Evolutionary conservation across 2,888 invertebrate species (phyloP), one percentile per base, ranked within the genome.

Genomic region (Chloroclystis v-ata): DNA sequence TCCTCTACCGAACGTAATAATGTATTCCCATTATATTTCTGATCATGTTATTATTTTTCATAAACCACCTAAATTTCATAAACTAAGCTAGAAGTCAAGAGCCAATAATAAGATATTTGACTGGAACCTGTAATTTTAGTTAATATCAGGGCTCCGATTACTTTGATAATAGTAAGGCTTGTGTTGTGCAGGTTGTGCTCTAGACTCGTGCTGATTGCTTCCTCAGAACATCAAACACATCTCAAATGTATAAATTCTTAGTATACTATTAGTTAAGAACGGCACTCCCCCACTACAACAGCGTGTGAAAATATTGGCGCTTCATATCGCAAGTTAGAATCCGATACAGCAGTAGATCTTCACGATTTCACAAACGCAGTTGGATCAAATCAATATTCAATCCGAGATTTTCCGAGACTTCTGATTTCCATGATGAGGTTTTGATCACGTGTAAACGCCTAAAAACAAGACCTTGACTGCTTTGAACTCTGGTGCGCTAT

Each of bases 401-500:
- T 62, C 55, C 41, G 49, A 54, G 49, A 52, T 58, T 42, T n/a
- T 44, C 33, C 40, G 47, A 48, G 52, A 52, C 50, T 47, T 49
- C 55, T 39, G 52, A 64, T 67, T 62, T 60, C 58, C 62, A 65
- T 68, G 63, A 68, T 69, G 65, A 56, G 62, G 43, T 72, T 68
- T 69, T 70, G 65, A 75, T 72, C 52, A 55, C 49, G 12, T 49
- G 37, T 40, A 20, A 8, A 10, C 11, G 48, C 44, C 49, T 52
- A 41, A 45, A 56, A 58, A 59, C 54, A 24, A 46, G 35, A 47
- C 56, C 55, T 58, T 57, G 54, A 54, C 45, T 53, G 38, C 46
- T 49, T 53, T 38, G 42, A 50, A 50, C 47, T 51, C 35, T 35
- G 10, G 45, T 47, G 47, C 43, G 49, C 46, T 53, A 48, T 54